Base-by-base conservation (phyloP, 2,113 vertebrate genomes). In the Siniperca chuatsi region DNA sequence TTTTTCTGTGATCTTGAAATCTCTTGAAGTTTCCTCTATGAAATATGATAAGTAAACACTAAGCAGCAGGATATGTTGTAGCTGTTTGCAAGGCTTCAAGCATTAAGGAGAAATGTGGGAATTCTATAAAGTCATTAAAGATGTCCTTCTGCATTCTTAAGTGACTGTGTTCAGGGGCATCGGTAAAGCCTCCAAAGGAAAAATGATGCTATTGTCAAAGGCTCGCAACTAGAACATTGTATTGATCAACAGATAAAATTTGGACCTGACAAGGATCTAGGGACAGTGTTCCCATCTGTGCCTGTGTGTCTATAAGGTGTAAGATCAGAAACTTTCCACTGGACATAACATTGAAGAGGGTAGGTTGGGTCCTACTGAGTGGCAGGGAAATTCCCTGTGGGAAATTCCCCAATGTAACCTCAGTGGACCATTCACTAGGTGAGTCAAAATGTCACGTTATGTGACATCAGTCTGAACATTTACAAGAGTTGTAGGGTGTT, bases 321-420 rank as follows among this genome's bases (percentile, higher is more conserved):
- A 1, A 58, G 8, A 37, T 12, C 35, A 81, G 25, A 68, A 61
- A 50, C 29, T 16, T 48, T 57, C 25, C 44, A 48, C 3, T 48
- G 23, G 54, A 58, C 44, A 44, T 65, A 11, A 0, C n/a, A 42
- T 54, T 21, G 55, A 37, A 58, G 46, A 68, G 67, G 11, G 16
- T 37, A 5, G 4, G 13, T 9, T 20, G 1, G 0, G 40, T 77
- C 6, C 25, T 13, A 11, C 46, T 18, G 60, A 81, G 42, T 48
- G 40, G 69, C 20, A 2, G 79, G 82, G 84, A 86, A 86, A 84
- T 62, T 78, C 79, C 86, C 57, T 10, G 42, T 40, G 46, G 79
- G 68, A 62, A 87, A 73, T 44, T 69, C 69, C 37, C 62, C 9
- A 29, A 1, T 50, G 10, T 37, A 48, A 65, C 52, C 48, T 35